phyloP scores from a whole-genome alignment of 2,797 vertebrate genomes.

The Cetoscarus ocellatus region DNA sequence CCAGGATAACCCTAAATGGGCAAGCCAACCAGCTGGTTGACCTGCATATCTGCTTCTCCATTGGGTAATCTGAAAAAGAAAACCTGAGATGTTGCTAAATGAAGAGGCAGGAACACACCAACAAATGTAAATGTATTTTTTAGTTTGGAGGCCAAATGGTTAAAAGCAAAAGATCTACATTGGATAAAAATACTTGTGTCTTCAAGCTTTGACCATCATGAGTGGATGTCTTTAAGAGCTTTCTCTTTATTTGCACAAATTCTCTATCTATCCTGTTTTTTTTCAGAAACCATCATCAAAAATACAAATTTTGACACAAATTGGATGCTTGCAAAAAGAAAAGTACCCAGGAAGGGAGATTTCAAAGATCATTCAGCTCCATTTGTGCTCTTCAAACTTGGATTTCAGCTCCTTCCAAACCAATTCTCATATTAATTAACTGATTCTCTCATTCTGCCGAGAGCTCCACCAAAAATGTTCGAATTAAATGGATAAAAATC shows the following conservation, averaged over 20 bases:
- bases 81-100: no score
- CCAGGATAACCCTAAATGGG: no score
- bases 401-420: constrained; percentile 18
- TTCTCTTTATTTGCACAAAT: constrained; percentile 56
- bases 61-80: no score
- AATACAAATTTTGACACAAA: constrained; percentile 41
- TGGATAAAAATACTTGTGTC: no score
- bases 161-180: no score
- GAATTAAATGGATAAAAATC: constrained; percentile 63
- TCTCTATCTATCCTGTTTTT: constrained; percentile 52
- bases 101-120: no score
- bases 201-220: no score
- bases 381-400: neutral
- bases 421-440: constrained; percentile 42
- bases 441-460: constrained; percentile 31
- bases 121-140: no score
- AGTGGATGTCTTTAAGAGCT: constrained; percentile 5
- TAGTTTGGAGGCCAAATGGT: no score
- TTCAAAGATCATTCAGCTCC: neutral
- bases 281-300: constrained; percentile 50
- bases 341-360: neutral
- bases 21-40: no score
- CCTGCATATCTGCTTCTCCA: no score
- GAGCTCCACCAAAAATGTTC: constrained; percentile 44
- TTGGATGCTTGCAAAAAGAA: neutral